A percentile compares a stretch with the other conserved stretches of the same genome.
phyloP scores from a whole-genome alignment of 2,113 vertebrate species.

The Suricata suricatta region DNA sequence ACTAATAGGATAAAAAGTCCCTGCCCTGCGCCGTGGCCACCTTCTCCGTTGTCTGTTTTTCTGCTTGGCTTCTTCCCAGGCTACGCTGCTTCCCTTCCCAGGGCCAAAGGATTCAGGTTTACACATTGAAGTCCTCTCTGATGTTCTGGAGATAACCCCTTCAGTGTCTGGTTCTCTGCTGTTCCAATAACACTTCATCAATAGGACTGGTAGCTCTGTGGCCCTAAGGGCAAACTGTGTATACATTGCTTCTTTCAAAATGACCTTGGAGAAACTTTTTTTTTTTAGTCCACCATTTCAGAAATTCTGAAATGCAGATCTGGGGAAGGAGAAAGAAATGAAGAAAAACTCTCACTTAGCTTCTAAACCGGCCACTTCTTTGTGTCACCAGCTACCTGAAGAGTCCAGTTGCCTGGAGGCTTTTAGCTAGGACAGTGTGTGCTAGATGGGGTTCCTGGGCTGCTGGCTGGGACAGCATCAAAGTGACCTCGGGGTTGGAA shows the following conservation, averaged over 20 bases:
- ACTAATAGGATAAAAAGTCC: neutral
- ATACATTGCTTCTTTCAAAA: neutral
- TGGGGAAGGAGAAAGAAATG: neutral
- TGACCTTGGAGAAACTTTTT: neutral
- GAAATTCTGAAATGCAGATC: conserved; percentile 30
- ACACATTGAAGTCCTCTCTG: neutral
- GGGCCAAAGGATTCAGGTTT: neutral
- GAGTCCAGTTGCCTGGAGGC: neutral
- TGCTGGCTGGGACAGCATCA: neutral
- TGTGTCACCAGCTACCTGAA: neutral
- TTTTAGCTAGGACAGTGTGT: neutral
- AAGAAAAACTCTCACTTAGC: neutral
- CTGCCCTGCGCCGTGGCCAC: neutral
- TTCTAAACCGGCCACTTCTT: neutral
- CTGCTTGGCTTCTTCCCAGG: neutral
- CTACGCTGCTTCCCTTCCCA: neutral
- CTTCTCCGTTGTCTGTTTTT: neutral
- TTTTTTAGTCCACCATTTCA: neutral
- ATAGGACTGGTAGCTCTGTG: too few species aligned
- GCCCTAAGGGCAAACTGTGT: neutral
- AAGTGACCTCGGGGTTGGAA: neutral
- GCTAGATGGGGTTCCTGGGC: neutral
- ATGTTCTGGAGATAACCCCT: neutral
- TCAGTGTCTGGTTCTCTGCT: neutral
- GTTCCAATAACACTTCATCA: neutral